phyloP scores from a whole-genome alignment of 2,797 vertebrate species.

The Sebastes vulpes region DNA sequence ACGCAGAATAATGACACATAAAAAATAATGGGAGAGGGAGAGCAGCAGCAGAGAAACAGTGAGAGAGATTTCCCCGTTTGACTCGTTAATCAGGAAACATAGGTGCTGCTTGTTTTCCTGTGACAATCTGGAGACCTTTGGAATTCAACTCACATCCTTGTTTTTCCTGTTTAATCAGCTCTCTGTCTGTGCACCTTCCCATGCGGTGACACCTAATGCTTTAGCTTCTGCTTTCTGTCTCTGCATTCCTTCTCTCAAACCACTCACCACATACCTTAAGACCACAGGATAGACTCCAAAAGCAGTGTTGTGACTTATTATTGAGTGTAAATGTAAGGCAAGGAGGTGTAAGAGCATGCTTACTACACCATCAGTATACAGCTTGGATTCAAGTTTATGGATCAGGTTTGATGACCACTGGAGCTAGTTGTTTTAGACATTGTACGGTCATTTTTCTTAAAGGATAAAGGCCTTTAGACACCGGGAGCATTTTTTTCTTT shows the following conservation, averaged over 20 bases:
- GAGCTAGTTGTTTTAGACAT: too few relatives aligned
- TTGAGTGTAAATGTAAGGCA: not conserved
- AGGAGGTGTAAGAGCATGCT: not conserved
- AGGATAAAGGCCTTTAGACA: too few relatives aligned
- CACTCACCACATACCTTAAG: not conserved
- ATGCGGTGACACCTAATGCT: not conserved
- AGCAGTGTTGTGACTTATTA: not conserved
- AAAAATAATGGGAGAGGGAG: not conserved
- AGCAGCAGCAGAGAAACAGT: not conserved
- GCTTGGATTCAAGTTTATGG: too few relatives aligned
- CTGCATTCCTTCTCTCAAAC: not conserved
- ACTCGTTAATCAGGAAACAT: constrained; percentile 8
- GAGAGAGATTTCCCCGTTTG: constrained; percentile 8
- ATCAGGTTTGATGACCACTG: too few relatives aligned
- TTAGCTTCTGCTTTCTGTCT: not conserved
- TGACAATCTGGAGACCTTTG: not conserved
- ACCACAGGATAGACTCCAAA: not conserved
- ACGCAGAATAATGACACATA: not conserved
- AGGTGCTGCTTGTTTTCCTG: constrained; percentile 7
- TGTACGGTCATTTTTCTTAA: too few relatives aligned
- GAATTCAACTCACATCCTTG: not conserved
- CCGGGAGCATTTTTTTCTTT: too few relatives aligned
- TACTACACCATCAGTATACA: too few relatives aligned
- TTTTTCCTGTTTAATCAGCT: not conserved
- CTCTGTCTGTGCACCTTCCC: not conserved